Evolutionary conservation across 2,797 vertebrate genomes (phyloP), one percentile per base, ranked within the genome.

Genomic region (Danio choprae): DNA sequence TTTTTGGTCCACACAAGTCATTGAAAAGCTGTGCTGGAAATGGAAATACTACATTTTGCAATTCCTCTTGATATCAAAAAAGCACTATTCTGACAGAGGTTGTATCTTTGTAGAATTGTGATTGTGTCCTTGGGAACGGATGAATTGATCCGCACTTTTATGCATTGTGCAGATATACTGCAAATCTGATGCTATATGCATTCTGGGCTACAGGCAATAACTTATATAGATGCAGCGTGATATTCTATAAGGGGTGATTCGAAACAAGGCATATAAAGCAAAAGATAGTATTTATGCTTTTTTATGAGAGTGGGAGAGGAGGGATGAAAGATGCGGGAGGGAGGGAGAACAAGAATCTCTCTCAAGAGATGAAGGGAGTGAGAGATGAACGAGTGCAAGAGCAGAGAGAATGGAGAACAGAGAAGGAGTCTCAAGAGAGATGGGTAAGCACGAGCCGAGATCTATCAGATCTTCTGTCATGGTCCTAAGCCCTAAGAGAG

Each of bases 261-360:
- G 38, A 77, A 77, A 44, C 18, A 55, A 76, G 9, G 4, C 53
- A 43, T 43, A 53, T 11, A 63, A 22, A 20, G 44, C 86, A 80
- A 48, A 81, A 80, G 65, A 78, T 87, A 87, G 84, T 81, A 87
- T 88, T 87, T 80, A 88, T 86, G 70, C 73, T 83, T 79, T 75
- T 60, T 69, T 44, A 51, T 18, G 44, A 51, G 13, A 18, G 58
- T 79, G 70, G 41, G 41, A 46, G 67, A 60, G 46, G 56, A 48
- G 9, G 29, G 65, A 60, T 22, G 51, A 65, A 44, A 81, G 53
- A 62, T 22, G 9, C 2, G 6, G 29, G 53, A 43, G 18, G 40
- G 22, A 77, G 20, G 18, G 63, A 38, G 69, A 40, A 64, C 18
- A 73, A 80, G 74, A 63, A 64, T 53, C 20, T 60, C 65, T 74